phyloP scores from a whole-genome alignment of 2,113 vertebrate genomes.

The Axis porcinus region DNA sequence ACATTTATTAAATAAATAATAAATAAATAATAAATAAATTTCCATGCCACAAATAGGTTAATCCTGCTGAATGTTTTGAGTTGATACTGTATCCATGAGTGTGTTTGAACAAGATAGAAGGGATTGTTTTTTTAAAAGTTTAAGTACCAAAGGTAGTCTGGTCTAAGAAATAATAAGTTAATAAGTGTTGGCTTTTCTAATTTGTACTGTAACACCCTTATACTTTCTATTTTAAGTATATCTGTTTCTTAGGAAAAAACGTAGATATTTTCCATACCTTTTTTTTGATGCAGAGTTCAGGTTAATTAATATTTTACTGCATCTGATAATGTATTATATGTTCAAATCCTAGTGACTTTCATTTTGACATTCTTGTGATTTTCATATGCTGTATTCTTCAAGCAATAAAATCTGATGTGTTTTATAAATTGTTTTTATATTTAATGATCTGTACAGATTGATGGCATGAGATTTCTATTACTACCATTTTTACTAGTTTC shows the following conservation, averaged over 20 bases:
- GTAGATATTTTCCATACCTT: slow-evolving; percentile 79
- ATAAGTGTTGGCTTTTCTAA: slow-evolving; percentile 84
- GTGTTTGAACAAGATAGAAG: slow-evolving; percentile 70
- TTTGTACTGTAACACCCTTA: slow-evolving; percentile 84
- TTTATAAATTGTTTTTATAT: slow-evolving; percentile 88
- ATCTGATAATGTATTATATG: slow-evolving; percentile 89
- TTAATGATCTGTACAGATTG: slow-evolving; percentile 72
- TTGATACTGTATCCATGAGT: slow-evolving; percentile 34
- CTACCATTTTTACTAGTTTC: slow-evolving; percentile 55
- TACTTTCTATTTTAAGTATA: slow-evolving; percentile 81
- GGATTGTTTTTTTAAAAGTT: slow-evolving; percentile 78
- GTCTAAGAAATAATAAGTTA: slow-evolving; percentile 80
- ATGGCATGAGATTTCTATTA: slow-evolving; percentile 13
- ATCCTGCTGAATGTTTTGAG: slow-evolving; percentile 65
- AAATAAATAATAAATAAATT: neutral
- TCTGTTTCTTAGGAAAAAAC: slow-evolving; percentile 77
- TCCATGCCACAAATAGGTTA: slow-evolving; percentile 62
- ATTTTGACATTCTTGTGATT: slow-evolving; percentile 90
- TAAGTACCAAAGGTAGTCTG: slow-evolving; percentile 87
- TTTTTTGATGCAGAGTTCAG: slow-evolving; percentile 86
- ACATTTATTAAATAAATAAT: slow-evolving; percentile 54
- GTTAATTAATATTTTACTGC: slow-evolving; percentile 90
- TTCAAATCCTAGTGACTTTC: slow-evolving; percentile 88
- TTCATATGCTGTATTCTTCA: slow-evolving; percentile 95
- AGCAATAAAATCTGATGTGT: slow-evolving; percentile 99